Base-by-base conservation (phyloP, 2,113 vertebrate genomes). In the Bubo bubo region DNA sequence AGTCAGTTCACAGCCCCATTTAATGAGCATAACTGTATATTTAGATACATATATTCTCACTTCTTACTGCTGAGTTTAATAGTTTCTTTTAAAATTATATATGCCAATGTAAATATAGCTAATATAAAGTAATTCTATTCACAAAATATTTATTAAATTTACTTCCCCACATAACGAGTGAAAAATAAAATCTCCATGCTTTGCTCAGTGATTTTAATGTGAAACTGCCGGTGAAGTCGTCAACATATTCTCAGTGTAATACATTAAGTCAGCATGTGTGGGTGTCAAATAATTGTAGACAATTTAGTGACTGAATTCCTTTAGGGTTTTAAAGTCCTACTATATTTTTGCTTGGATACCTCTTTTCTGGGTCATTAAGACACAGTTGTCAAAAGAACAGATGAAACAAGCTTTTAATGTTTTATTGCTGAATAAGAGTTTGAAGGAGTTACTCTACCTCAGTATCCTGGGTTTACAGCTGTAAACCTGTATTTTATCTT, bases 331-430 rank as follows among this genome's bases (percentile, higher is more conserved):
- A 75, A 94, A 96, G 60, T 63, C 68, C 86, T 79, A 75, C 79
- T 70, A 8, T 35, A 90, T 52, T 94, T 96, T 90, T 73, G 93
- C 75, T 66, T 88, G 52, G 74, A 90, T 88, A 81, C 88, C 53
- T 86, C 86, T 94, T 95, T 97, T 97, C 93, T 90, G 97, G 80
- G 82, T 96, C 92, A 92, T 96, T 96, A 96, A 95, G 76, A 75
- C 49, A 35, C 27, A 82, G 77, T 73, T 96, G 89, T 94, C 84
- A 85, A 94, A 97, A 97, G 92, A 96, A 89, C 26, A 95, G 88
- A 94, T 76, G 93, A 92, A 88, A 93, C 52, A 86, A 93, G 83
- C 37, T 89, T 90, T 89, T 81, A 66, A 80, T 94, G 41, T 95
- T 95, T 95, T 94, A 96, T 79, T 94, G 82, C 74, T 96, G 92